phyloP scores from a whole-genome alignment of 2,888 invertebrate genomes.

The Synanthedon andrenaeformis region DNA sequence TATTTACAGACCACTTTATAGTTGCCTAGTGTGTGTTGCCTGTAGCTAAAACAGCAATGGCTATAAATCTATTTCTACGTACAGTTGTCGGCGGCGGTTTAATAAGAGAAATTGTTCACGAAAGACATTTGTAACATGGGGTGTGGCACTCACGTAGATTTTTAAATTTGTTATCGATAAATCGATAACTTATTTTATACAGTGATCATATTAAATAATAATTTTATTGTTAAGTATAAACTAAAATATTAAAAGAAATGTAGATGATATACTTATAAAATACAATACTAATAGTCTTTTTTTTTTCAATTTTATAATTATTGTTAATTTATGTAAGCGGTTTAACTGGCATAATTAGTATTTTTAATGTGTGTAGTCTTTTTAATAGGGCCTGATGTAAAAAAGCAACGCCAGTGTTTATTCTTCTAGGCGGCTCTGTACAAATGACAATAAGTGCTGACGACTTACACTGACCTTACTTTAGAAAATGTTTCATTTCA shows the following conservation, averaged over 20 bases:
- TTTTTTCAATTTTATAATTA: too few relatives aligned
- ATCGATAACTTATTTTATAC: too few relatives aligned
- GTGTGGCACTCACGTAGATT: neutral
- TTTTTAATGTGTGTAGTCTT: neutral
- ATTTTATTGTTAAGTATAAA: too few relatives aligned
- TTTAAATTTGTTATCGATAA: too few relatives aligned
- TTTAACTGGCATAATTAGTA: too few relatives aligned
- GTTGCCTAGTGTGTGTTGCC: constrained; percentile 15
- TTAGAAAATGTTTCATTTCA: neutral
- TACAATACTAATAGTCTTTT: too few relatives aligned
- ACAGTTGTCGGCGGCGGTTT: constrained; percentile 1
- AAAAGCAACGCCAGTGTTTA: neutral
- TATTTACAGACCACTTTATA: constrained; percentile 36
- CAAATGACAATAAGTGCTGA: neutral
- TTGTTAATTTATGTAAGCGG: too few relatives aligned
- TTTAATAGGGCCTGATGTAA: neutral
- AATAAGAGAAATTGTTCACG: constrained; percentile 10
- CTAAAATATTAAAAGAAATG: too few relatives aligned
- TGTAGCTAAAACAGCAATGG: constrained; percentile 9
- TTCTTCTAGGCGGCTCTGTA: neutral
- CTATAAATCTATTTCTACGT: constrained; percentile 13
- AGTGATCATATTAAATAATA: too few relatives aligned
- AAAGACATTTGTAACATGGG: constrained; percentile 9
- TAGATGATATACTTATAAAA: too few relatives aligned
- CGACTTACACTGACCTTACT: neutral